Percentiles rank a stretch among this genome's conserved stretches.
phyloP scores from a whole-genome alignment of 2,888 invertebrate species.

The Amorpha juglandis region DNA sequence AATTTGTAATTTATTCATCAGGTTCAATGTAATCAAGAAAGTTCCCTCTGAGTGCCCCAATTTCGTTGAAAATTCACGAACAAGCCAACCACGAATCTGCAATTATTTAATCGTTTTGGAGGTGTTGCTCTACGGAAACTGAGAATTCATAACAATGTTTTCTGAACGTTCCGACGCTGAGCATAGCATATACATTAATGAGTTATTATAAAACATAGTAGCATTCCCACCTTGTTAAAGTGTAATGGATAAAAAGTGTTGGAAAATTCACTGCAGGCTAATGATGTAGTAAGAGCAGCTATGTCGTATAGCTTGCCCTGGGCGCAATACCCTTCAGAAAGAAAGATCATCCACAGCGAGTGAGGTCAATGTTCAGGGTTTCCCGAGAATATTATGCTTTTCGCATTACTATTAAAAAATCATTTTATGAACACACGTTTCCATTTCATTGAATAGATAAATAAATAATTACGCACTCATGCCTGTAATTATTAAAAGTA shows the following conservation, averaged over 20 bases:
- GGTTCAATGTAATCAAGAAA: slow-evolving; percentile 69
- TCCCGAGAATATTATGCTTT: slow-evolving; percentile 39
- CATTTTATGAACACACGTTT: no score
- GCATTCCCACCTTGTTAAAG: slow-evolving; percentile 31
- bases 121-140: slow-evolving; percentile 72
- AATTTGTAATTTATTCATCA: slow-evolving; percentile 65
- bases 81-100: slow-evolving; percentile 70
- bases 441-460: no score
- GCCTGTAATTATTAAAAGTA: no score
- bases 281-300: neutral
- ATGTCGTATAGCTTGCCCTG: slow-evolving; percentile 70
- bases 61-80: slow-evolving; percentile 71
- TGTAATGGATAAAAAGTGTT: slow-evolving; percentile 43
- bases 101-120: slow-evolving; percentile 79
- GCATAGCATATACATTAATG: slow-evolving; percentile 39
- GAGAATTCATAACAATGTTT: slow-evolving; percentile 46
- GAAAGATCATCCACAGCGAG: slow-evolving; percentile 69
- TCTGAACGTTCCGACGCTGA: neutral
- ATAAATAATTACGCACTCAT: no score
- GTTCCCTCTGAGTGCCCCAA: slow-evolving; percentile 67
- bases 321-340: slow-evolving; percentile 71
- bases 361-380: slow-evolving; percentile 48
- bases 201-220: slow-evolving; percentile 32
- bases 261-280: slow-evolving; percentile 4
- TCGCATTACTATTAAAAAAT: neutral